A percentile compares a stretch with the other conserved stretches of the same genome.
Evolutionary conservation across 2,888 invertebrate genomes (phyloP).

Genomic region (Apoda limacodes): DNA sequence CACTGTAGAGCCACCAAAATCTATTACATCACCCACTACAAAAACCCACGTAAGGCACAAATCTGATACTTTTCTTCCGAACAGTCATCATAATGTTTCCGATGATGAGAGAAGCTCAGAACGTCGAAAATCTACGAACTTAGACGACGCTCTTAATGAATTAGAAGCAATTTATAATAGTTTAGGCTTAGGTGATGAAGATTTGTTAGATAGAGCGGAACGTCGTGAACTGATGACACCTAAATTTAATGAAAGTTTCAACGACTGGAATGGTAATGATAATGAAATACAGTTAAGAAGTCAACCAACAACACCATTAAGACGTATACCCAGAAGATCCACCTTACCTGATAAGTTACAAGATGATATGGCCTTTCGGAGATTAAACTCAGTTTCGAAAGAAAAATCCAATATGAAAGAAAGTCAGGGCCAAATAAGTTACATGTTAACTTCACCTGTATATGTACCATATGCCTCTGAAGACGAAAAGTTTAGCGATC

Average conservation of each 20-base stretch:
- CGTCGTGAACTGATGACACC: slow-evolving; percentile 75
- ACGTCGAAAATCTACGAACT: slow-evolving; percentile 78
- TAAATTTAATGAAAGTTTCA: slow-evolving; percentile 55
- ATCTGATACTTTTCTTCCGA: slow-evolving; percentile 52
- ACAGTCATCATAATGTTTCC: slow-evolving; percentile 48
- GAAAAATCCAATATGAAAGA: slow-evolving; percentile 54
- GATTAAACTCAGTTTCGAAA: slow-evolving; percentile 72
- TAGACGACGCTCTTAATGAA: slow-evolving; percentile 90
- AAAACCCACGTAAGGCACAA: slow-evolving; percentile 59
- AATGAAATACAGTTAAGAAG: slow-evolving; percentile 55
- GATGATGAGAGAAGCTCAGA: slow-evolving; percentile 61
- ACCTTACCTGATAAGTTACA: slow-evolving; percentile 74
- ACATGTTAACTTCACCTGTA: slow-evolving; percentile 77
- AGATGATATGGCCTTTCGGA: slow-evolving; percentile 86
- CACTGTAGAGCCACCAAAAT: slow-evolving; percentile 46
- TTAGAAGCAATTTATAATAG: slow-evolving; percentile 93
- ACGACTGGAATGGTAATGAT: slow-evolving; percentile 65
- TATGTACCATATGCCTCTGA: slow-evolving; percentile 64
- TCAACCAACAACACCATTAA: slow-evolving; percentile 57
- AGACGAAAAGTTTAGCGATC: slow-evolving; percentile 64
- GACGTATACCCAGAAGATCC: slow-evolving; percentile 48
- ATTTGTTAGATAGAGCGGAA: slow-evolving; percentile 83
- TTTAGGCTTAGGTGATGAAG: slow-evolving; percentile 85
- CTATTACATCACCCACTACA: slow-evolving; percentile 37
- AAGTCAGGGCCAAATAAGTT: slow-evolving; percentile 69